phyloP scores from a whole-genome alignment of 2,888 invertebrate species.

The Eurois occulta region DNA sequence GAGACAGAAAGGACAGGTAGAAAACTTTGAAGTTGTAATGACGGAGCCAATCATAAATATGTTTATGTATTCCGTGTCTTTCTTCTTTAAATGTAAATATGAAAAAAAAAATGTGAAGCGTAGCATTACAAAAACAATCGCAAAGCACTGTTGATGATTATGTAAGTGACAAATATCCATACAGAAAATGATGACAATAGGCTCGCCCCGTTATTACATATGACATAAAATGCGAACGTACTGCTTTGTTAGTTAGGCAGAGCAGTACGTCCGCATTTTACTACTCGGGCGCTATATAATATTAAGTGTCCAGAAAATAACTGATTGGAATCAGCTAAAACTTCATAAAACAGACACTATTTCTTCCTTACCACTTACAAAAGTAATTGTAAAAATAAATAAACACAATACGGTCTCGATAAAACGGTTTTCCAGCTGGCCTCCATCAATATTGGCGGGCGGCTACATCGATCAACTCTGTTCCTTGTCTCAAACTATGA shows the following conservation, averaged over 20 bases:
- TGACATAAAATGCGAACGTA: no score
- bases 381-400: slow-evolving; percentile 28
- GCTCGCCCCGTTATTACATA: not conserved
- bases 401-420: slow-evolving; percentile 21
- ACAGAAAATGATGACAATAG: not conserved
- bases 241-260: no score
- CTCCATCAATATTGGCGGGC: slow-evolving; percentile 36
- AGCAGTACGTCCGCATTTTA: no score
- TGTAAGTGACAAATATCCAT: not conserved
- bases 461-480: slow-evolving; percentile 58
- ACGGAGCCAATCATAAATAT: not conserved
- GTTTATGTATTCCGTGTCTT: not conserved
- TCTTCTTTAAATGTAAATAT: not conserved
- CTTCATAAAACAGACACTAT: not conserved
- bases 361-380: slow-evolving; percentile 9
- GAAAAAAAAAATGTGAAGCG: not conserved
- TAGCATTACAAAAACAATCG: not conserved
- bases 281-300: no score
- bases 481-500: slow-evolving; percentile 59
- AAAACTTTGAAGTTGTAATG: slow-evolving; percentile 6
- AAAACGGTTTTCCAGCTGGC: slow-evolving; percentile 41
- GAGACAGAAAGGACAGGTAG: not conserved
- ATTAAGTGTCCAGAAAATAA: no score
- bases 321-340: not conserved
- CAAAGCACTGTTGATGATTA: no score